A percentile compares a stretch with the other conserved stretches of the same genome.
Conservation (phyloP, 1,140 invertebrate species). For the Laupala kohalensis region DNA sequence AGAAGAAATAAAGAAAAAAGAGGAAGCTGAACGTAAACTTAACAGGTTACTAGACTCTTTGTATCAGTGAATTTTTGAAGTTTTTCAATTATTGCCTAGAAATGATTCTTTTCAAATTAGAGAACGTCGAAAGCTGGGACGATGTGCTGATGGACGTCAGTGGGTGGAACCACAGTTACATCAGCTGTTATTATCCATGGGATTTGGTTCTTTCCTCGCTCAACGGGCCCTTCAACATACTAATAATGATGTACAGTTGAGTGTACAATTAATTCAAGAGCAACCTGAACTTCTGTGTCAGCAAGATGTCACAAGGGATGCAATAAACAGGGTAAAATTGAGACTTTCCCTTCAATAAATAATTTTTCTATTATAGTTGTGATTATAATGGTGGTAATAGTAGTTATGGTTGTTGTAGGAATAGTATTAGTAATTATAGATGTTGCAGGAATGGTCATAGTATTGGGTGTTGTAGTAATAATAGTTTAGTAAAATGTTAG, state of each 20-base stretch:
- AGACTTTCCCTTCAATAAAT: no score
- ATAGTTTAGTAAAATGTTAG: no score
- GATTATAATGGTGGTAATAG: no score
- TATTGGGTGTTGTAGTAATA: no score
- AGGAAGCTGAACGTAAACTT: constrained; percentile 33
- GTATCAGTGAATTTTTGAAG: neutral
- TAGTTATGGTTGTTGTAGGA: no score
- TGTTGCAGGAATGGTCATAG: no score
- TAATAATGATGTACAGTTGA: constrained; percentile 50
- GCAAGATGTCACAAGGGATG: constrained; percentile 19
- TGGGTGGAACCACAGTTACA: constrained; percentile 38
- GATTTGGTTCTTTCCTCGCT: constrained; percentile 40
- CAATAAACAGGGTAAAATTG: constrained; percentile 16
- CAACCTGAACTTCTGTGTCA: constrained; percentile 22
- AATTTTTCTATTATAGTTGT: no score
- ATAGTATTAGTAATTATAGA: no score
- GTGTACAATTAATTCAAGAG: constrained; percentile 48
- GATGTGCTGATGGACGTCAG: constrained; percentile 32
- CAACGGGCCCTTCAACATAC: constrained; percentile 41
- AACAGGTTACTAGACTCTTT: constrained; percentile 27
- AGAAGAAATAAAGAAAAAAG: constrained; percentile 35
- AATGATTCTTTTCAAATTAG: constrained; percentile 19
- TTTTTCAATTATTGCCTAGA: neutral
- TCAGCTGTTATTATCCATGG: constrained; percentile 48
- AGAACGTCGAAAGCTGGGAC: constrained; percentile 30